A percentile compares a stretch with the other conserved stretches of the same genome.
Conservation (phyloP, 1,140 invertebrate genomes). For the Papilio machaon region DNA sequence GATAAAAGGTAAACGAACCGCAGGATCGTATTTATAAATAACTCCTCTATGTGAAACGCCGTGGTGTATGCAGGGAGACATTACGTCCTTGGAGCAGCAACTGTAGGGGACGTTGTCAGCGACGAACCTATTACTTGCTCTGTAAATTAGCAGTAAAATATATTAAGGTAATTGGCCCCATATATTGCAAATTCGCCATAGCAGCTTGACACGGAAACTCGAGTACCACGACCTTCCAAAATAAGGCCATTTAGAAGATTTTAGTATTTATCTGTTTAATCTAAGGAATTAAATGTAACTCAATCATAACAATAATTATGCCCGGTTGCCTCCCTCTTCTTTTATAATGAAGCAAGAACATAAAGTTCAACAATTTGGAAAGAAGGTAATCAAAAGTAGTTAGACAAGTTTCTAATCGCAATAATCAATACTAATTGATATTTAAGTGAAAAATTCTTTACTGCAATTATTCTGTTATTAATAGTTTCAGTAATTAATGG, state of each 20-base stretch:
- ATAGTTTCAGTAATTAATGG: neutral
- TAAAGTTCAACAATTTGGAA: neutral
- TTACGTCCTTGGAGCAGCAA: constrained; percentile 67
- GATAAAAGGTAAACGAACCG: constrained; percentile 43
- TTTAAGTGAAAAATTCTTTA: neutral
- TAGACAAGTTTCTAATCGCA: neutral
- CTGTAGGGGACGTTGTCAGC: constrained; percentile 75
- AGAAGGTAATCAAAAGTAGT: neutral
- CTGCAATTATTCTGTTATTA: neutral
- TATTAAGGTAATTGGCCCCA: neutral
- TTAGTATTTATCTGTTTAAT: neutral
- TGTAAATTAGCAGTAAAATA: constrained; percentile 24
- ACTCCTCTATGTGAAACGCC: constrained; percentile 59
- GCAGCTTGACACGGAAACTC: neutral
- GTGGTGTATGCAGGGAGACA: constrained; percentile 73
- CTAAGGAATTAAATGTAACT: neutral
- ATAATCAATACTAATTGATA: neutral
- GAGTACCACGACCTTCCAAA: too few species aligned
- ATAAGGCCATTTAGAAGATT: too few species aligned
- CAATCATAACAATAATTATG: neutral
- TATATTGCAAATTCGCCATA: neutral
- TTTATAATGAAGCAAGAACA: neutral
- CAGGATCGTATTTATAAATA: constrained; percentile 72
- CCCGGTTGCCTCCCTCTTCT: neutral
- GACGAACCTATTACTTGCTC: constrained; percentile 61